Percentiles rank a stretch among this genome's conserved stretches.
Conservation (phyloP, 2,113 vertebrate species). For the Puffinus mauretanicus region DNA sequence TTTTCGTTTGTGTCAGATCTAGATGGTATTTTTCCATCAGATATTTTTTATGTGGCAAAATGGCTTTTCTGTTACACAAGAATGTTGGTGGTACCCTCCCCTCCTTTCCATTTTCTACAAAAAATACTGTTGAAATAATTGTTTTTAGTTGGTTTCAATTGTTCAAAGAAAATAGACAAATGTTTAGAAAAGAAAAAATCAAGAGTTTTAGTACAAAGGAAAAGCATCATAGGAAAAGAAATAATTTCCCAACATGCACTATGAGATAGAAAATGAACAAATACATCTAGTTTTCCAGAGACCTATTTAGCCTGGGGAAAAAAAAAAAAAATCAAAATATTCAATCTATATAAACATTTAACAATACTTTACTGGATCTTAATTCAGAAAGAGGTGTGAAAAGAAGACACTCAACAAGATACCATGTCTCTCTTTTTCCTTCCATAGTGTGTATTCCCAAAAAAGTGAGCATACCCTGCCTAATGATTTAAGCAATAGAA, state of each 20-base stretch:
- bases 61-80: background rate
- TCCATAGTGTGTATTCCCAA: accelerated
- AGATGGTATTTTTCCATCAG: background rate
- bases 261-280: background rate
- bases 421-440: background rate
- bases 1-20: background rate
- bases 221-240: background rate
- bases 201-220: background rate
- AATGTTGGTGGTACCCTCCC: background rate
- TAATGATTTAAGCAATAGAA: background rate
- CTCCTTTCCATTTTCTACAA: background rate
- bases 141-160: background rate
- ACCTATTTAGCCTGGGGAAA: background rate
- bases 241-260: background rate
- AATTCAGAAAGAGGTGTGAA: background rate
- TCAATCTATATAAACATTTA: background rate
- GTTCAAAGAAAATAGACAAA: background rate
- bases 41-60: background rate
- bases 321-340: background rate
- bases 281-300: background rate
- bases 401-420: background rate
- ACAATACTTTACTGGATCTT: background rate
- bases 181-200: background rate
- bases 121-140: background rate
- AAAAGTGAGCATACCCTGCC: too few species aligned